Conservation (phyloP, 2,113 vertebrate species). For the Amphilophus citrinellus region DNA sequence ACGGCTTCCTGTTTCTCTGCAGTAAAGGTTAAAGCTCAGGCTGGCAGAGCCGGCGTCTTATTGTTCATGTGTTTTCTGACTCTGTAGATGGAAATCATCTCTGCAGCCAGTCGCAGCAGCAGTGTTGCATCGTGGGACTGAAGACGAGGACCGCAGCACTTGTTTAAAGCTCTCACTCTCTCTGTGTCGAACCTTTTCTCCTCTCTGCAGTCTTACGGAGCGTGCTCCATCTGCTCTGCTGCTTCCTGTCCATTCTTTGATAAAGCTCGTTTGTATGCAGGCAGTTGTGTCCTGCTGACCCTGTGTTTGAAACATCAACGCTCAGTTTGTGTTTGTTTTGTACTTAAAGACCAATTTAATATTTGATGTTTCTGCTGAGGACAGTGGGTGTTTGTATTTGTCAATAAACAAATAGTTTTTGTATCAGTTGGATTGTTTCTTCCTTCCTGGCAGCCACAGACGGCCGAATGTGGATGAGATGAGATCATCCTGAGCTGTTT, state of each 20-base stretch:
- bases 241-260: neutral
- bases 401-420: slow-evolving; percentile 82
- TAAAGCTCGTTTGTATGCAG: neutral
- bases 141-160: slow-evolving; percentile 27
- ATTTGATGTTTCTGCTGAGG: slow-evolving; percentile 21
- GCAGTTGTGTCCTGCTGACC: neutral
- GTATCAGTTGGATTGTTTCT: slow-evolving; percentile 41
- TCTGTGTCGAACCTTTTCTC: neutral
- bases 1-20: no score
- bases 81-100: slow-evolving; percentile 45
- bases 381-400: slow-evolving; percentile 66
- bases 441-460: no score
- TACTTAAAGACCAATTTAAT: slow-evolving; percentile 56
- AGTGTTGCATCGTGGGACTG: slow-evolving; percentile 48
- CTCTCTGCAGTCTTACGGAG: neutral
- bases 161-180: slow-evolving; percentile 6
- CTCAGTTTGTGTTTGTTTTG: slow-evolving; percentile 55
- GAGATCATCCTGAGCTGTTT: no score
- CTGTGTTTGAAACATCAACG: slow-evolving; percentile 12
- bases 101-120: slow-evolving; percentile 40
- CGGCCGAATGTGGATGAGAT: no score
- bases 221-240: neutral
- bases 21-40: no score
- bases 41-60: no score
- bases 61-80: neutral